Evolutionary conservation across 2,113 vertebrate species (phyloP).

Genomic region (Barnardius zonarius): DNA sequence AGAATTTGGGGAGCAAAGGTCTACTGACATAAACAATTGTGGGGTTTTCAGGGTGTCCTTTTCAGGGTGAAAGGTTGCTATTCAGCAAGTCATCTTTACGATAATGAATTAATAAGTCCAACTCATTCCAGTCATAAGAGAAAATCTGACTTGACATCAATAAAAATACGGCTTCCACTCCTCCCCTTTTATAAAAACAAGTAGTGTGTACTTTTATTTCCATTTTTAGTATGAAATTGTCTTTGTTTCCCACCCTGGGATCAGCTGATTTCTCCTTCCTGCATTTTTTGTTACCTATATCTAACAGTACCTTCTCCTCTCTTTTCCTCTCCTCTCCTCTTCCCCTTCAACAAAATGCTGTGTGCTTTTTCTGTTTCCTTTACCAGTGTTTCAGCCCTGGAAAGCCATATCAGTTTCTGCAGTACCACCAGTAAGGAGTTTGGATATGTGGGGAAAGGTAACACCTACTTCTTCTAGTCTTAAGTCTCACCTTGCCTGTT

Average conservation of each 20-base stretch:
- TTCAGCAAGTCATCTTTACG: not conserved
- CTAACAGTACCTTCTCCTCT: not conserved
- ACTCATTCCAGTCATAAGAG: not conserved
- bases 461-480: not conserved
- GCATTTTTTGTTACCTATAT: not conserved
- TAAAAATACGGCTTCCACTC: not conserved
- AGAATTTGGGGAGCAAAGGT: not conserved
- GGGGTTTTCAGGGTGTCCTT: not conserved
- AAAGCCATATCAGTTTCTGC: not conserved
- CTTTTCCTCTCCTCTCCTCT: accelerated
- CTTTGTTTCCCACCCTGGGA: not conserved
- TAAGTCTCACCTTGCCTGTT: not conserved
- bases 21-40: not conserved
- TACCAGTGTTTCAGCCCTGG: not conserved
- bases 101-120: not conserved
- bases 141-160: not conserved
- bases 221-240: not conserved
- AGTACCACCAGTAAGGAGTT: not conserved
- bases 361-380: not conserved
- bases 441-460: not conserved
- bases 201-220: not conserved
- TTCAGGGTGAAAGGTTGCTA: not conserved
- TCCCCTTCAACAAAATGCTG: not conserved
- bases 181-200: not conserved
- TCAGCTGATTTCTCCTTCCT: not conserved